Base-by-base conservation (phyloP, 1,140 invertebrate species). In the Hirudo medicinalis region DNA sequence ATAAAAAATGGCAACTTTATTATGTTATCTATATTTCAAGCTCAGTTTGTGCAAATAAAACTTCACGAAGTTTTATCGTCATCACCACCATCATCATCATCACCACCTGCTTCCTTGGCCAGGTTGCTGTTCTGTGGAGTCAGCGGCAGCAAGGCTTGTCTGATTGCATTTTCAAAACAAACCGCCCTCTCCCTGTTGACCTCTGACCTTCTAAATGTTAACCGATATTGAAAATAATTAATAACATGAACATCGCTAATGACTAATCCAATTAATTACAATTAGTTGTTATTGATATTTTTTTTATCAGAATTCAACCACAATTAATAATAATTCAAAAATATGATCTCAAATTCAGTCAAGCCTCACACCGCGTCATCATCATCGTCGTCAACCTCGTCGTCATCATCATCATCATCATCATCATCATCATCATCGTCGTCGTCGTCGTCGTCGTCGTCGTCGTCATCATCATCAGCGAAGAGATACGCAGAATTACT, bases 81-180 rank as follows among this genome's bases (percentile, higher is more conserved):
- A 63, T 25, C 57, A 63, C 1, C 29, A 9, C 1, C 57, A 13
- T 32, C 29, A 22, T 63, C 57, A 13, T 25, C 57, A 22, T 32
- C 57, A 63, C 17, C 57, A 63, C 19, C 57, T 32, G 57, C 29
- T 63, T 63, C 57, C 29, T 36, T 53, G 67, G 29, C 22, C 22
- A 63, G 70, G 2, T 69, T 75, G 63, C 75, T 76, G 57, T 80
- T 78, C 70, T 83, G 82, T 15, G 87, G 85, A 43, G 90, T 91
- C 69, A 97, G 90, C 69, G 94, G 94, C 88, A 97, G 90, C 66
- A 96, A 84, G 22, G 94, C 94, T 82, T 97, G 92, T 67, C 92
- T 84, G 74, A 98, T 91, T 67, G 90, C 89, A 36, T 89, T 90
- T 85, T 97, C 94, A 94, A 94, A 98, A 76, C 89, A 89, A 80